Conservation (phyloP, 1,140 invertebrate species). For the Globodera ellingtonae region DNA sequence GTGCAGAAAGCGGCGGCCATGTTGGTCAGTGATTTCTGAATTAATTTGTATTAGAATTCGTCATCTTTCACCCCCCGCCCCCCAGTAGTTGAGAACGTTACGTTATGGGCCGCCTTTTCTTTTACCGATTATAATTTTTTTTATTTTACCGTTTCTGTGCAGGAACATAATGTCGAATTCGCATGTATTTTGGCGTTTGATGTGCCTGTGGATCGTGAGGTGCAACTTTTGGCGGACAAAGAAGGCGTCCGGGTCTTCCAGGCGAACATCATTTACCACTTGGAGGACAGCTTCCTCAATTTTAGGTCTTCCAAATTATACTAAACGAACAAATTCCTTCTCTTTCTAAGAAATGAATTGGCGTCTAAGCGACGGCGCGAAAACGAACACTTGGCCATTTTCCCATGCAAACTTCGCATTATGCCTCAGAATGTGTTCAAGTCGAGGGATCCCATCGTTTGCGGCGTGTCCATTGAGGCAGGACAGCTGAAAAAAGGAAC, state of each 20-base stretch:
- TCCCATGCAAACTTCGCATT: slow-evolving; percentile 89
- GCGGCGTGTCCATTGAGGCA: slow-evolving; percentile 91
- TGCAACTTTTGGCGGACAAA: slow-evolving; percentile 91
- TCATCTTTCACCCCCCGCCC: not conserved
- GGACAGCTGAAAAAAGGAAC: slow-evolving; percentile 94
- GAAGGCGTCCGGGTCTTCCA: slow-evolving; percentile 94
- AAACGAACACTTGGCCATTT: slow-evolving; percentile 92
- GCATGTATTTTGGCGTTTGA: slow-evolving; percentile 98
- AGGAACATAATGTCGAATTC: slow-evolving; percentile 71
- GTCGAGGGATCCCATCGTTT: slow-evolving; percentile 92
- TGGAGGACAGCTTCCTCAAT: slow-evolving; percentile 94
- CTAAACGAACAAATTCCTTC: not conserved
- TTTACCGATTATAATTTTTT: slow-evolving; percentile 33
- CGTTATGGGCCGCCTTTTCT: too few species aligned
- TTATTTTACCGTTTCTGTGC: slow-evolving; percentile 29
- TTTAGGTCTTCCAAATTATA: slow-evolving; percentile 69
- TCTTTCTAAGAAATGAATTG: slow-evolving; percentile 77
- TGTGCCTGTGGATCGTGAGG: slow-evolving; percentile 95
- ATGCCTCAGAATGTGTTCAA: slow-evolving; percentile 93
- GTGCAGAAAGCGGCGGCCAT: slow-evolving; percentile 99
- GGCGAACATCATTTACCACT: slow-evolving; percentile 99
- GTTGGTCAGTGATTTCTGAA: slow-evolving; percentile 71
- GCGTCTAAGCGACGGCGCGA: slow-evolving; percentile 88
- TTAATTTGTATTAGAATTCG: not conserved
- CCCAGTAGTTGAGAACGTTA: too few species aligned